Evolutionary conservation across 2,888 invertebrate genomes (phyloP).

Genomic region (Meiosimyza platycephala): DNA sequence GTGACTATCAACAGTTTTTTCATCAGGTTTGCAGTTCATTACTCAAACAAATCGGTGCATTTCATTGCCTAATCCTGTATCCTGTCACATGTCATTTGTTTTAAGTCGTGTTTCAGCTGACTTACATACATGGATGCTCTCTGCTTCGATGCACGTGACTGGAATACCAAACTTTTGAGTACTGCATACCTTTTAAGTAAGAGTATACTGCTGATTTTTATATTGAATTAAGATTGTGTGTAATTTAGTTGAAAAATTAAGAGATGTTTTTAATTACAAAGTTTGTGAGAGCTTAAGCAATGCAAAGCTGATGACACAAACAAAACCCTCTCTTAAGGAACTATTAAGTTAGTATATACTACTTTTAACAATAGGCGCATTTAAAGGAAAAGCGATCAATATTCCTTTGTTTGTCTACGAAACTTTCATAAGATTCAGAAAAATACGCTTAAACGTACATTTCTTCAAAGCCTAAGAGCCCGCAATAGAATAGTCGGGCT

Average conservation of each 20-base stretch:
- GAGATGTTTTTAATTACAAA: not conserved
- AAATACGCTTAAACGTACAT: too few species aligned
- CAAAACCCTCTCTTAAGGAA: too few species aligned
- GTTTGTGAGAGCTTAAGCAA: too few species aligned
- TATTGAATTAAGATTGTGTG: conserved; percentile 7
- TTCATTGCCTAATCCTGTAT: conserved; percentile 9
- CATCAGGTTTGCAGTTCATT: conserved; percentile 7
- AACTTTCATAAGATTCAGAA: too few species aligned
- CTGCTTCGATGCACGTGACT: not conserved
- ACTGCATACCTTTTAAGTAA: not conserved
- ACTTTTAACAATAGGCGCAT: too few species aligned
- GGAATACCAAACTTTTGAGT: not conserved
- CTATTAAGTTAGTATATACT: too few species aligned
- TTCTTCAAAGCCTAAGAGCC: too few species aligned
- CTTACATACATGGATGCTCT: not conserved
- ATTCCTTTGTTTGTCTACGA: too few species aligned
- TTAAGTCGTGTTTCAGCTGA: not conserved
- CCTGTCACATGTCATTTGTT: conserved; percentile 24
- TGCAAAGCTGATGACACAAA: too few species aligned
- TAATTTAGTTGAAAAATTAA: conserved; percentile 2
- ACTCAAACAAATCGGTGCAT: conserved; percentile 10
- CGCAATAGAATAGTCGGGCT: too few species aligned
- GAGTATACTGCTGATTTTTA: not conserved
- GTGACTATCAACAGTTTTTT: not conserved
- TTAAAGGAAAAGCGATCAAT: too few species aligned